Conservation (phyloP, 2,888 invertebrate species). For the Desoria tigrina region DNA sequence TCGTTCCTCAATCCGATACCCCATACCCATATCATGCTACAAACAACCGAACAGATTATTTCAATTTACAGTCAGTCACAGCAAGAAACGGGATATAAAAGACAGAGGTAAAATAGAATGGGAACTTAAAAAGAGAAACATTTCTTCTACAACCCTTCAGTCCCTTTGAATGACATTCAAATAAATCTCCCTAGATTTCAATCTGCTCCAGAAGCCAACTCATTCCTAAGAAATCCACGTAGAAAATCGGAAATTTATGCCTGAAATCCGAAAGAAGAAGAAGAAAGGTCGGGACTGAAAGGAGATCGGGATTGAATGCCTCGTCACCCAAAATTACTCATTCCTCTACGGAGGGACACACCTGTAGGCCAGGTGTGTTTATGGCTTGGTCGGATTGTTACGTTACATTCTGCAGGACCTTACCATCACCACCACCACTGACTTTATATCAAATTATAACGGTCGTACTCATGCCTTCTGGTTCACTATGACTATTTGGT, state of each 20-base stretch:
- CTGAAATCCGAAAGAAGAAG: slow-evolving; percentile 7
- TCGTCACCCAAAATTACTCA: slow-evolving; percentile 16
- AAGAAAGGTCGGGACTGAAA: not conserved
- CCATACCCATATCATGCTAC: slow-evolving; percentile 1
- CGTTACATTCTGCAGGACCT: no score
- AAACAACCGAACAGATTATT: not conserved
- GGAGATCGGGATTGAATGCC: slow-evolving; percentile 9
- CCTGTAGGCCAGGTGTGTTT: slow-evolving; percentile 35
- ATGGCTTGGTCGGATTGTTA: not conserved
- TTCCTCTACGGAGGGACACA: slow-evolving; percentile 8
- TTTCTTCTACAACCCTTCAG: not conserved
- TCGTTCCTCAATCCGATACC: not conserved
- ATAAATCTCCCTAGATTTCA: slow-evolving; percentile 9
- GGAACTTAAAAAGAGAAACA: not conserved
- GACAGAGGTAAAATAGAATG: not conserved
- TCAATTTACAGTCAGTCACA: no score
- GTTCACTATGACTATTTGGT: slow-evolving; percentile 13
- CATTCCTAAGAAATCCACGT: not conserved
- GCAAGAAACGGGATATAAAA: not conserved
- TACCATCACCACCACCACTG: not conserved
- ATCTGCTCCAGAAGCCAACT: slow-evolving; percentile 6
- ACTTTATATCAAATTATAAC: slow-evolving; percentile 29
- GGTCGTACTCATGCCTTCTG: slow-evolving; percentile 22
- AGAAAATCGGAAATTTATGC: slow-evolving; percentile 6
- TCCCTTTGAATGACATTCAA: not conserved